These are phyloP conservation scores for Corythornis vintsioides DNA, from an alignment of 2,113 vertebrate species.

Conservation along the genomic window DNA sequence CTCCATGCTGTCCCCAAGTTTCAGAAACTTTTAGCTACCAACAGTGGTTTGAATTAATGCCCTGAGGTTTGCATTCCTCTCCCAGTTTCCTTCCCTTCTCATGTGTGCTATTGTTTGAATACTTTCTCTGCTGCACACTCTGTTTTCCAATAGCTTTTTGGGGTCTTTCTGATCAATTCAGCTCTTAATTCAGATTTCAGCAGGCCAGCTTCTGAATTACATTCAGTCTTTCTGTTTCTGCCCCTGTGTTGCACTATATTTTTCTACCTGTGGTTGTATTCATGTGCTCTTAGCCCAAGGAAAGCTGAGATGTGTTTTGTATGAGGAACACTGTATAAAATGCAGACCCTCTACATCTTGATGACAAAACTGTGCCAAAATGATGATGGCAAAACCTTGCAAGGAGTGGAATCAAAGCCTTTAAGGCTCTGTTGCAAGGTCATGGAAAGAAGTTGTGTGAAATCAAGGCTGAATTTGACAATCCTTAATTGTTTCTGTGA, in stretches of 20 bases:
- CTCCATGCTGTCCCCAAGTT: not conserved
- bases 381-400: not conserved
- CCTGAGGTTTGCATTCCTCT: not conserved
- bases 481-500: not conserved
- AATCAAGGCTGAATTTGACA: slow-evolving; percentile 6
- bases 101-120: not conserved
- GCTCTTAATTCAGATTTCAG: not conserved
- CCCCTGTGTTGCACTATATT: not conserved
- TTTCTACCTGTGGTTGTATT: not conserved
- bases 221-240: not conserved
- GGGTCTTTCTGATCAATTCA: not conserved
- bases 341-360: not conserved
- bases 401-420: not conserved
- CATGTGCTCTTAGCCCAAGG: not conserved
- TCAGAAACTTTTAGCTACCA: not conserved
- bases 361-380: not conserved
- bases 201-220: not conserved
- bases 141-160: not conserved
- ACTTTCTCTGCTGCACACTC: not conserved
- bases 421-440: not conserved
- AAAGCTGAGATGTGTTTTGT: not conserved
- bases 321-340: not conserved
- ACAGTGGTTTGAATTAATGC: not conserved
- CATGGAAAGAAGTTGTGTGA: not conserved
- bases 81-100: not conserved